These are phyloP conservation scores for Monopis laevigella DNA, from an alignment of 2,888 invertebrate genomes.

Conservation along the genomic window DNA sequence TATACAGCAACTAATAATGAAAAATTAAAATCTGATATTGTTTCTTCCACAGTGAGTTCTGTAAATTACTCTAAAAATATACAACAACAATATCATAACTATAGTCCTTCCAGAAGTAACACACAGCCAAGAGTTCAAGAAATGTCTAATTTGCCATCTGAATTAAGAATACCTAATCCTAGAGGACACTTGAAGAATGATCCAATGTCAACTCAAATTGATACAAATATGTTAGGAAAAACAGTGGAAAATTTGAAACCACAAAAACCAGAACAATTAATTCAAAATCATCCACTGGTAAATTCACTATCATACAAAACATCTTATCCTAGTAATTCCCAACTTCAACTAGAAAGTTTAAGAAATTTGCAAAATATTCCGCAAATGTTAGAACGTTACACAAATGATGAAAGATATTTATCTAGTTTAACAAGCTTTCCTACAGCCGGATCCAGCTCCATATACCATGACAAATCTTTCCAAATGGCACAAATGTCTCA, in stretches of 20 bases:
- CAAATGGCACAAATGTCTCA: conserved; percentile 62
- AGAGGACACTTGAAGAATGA: conserved; percentile 42
- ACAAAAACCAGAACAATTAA: conserved; percentile 45
- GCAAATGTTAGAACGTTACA: conserved; percentile 69
- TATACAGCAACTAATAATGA: conserved; percentile 36
- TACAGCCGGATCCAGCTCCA: conserved; percentile 45
- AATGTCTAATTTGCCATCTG: conserved; percentile 41
- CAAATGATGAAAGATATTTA: conserved; percentile 65
- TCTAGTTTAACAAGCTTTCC: too few species aligned
- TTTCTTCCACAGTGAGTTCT: conserved; percentile 15
- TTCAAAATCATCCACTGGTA: conserved; percentile 46
- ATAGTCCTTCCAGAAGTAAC: conserved; percentile 23
- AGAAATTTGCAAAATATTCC: conserved; percentile 67
- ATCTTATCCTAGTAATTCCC: conserved; percentile 41
- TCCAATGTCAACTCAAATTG: conserved; percentile 16
- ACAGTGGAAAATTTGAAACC: conserved; percentile 35
- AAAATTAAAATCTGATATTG: conserved; percentile 39
- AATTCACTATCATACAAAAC: conserved; percentile 49
- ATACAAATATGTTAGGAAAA: conserved; percentile 35
- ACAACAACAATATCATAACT: conserved; percentile 43
- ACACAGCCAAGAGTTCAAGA: conserved; percentile 35
- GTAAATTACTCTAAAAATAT: conserved; percentile 25
- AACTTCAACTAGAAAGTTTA: conserved; percentile 59
- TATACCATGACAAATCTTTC: conserved; percentile 68
- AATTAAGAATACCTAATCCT: conserved; percentile 54